Evolutionary conservation across 2,888 invertebrate species (phyloP).

Genomic region (Cantharis rustica): DNA sequence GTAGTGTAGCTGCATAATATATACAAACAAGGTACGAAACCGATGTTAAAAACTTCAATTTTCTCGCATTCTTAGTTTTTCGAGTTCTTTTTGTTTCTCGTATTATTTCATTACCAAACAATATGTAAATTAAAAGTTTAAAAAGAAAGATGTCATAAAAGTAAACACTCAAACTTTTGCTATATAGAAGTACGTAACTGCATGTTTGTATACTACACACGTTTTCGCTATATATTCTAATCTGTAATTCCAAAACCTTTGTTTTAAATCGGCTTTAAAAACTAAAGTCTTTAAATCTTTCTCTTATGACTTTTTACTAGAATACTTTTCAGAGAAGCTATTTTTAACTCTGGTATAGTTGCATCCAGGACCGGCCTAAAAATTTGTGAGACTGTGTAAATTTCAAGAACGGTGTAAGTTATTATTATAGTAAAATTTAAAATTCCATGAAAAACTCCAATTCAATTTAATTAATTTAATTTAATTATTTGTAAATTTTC

Average conservation of each 20-base stretch:
- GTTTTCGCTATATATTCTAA: neutral
- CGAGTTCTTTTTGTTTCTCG: neutral
- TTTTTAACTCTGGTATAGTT: neutral
- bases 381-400: no score
- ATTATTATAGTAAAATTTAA: no score
- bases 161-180: neutral
- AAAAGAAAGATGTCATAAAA: neutral
- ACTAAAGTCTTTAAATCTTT: neutral
- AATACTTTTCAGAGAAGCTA: neutral
- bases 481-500: no score
- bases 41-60: neutral
- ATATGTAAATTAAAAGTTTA: neutral
- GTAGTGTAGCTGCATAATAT: neutral
- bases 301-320: neutral
- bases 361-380: neutral
- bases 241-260: neutral
- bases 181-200: neutral
- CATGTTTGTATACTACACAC: neutral
- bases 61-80: neutral
- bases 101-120: neutral
- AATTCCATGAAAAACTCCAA: no score
- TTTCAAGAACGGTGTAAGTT: no score
- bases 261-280: neutral
- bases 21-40: neutral
- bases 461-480: no score